A percentile compares a stretch with the other conserved stretches of the same genome.
Evolutionary conservation across 2,797 vertebrate genomes (phyloP).

Genomic region (Danio albolineatus): DNA sequence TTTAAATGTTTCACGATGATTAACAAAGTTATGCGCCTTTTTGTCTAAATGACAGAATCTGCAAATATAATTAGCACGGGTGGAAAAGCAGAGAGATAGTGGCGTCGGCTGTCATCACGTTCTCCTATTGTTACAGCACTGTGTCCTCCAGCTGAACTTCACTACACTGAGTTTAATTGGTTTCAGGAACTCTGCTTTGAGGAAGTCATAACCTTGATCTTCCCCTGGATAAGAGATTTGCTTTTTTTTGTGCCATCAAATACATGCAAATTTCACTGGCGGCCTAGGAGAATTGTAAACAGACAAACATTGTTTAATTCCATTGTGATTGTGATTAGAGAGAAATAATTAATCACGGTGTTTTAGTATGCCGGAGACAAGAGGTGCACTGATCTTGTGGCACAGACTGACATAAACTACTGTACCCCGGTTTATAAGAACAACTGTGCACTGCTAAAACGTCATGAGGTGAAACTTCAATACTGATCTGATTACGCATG

Average conservation of each 20-base stretch:
- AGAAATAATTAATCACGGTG: conserved; percentile 79
- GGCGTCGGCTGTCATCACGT: conserved; percentile 69
- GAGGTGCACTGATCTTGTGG: conserved; percentile 74
- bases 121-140: conserved; percentile 72
- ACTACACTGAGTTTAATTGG: conserved; percentile 80
- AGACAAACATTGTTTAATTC: conserved; percentile 79
- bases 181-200: conserved; percentile 79
- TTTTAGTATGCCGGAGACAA: conserved; percentile 67
- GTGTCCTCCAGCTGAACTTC: conserved; percentile 82
- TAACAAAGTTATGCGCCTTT: conserved; percentile 68
- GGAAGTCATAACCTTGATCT: conserved; percentile 83
- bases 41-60: conserved; percentile 80
- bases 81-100: conserved; percentile 72
- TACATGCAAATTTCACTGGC: conserved; percentile 75
- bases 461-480: too few relatives aligned
- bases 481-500: too few relatives aligned
- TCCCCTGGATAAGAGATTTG: conserved; percentile 75
- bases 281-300: conserved; percentile 70
- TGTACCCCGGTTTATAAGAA: not conserved
- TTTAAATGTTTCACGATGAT: conserved; percentile 71
- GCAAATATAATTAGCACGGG: conserved; percentile 79
- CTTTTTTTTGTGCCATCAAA: conserved; percentile 63
- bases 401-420: conserved; percentile 51
- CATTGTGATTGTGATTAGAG: conserved; percentile 82
- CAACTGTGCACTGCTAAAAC: not conserved